phyloP scores from a whole-genome alignment of 1,140 invertebrate species.

The Trigoniulus corallinus region DNA sequence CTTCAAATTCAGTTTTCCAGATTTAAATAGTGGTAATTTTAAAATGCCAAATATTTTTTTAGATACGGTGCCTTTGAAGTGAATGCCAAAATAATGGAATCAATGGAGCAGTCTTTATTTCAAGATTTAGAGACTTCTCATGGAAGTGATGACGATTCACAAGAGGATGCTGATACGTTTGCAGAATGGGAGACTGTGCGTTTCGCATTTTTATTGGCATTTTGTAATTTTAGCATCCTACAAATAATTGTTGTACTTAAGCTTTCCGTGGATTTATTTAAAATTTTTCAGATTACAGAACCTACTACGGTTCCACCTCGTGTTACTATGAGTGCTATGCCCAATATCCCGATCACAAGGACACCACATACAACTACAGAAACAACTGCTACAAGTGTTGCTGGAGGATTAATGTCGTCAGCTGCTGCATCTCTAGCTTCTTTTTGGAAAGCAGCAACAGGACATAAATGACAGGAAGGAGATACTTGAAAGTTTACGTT shows the following conservation, averaged over 20 bases:
- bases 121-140: conserved; percentile 4
- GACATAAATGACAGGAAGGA: not conserved
- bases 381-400: not conserved
- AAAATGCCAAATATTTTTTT: conserved; percentile 7
- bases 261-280: too few relatives aligned
- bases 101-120: conserved; percentile 34
- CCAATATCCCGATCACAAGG: not conserved
- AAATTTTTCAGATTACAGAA: not conserved
- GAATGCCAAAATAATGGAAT: conserved; percentile 25
- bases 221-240: too few relatives aligned
- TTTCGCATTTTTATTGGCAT: not conserved
- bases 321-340: not conserved
- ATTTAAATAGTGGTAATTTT: too few relatives aligned
- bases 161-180: not conserved
- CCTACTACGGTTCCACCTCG: not conserved
- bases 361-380: not conserved
- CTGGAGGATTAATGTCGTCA: conserved; percentile 9
- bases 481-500: too few relatives aligned
- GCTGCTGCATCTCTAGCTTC: conserved; percentile 19
- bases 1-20: too few relatives aligned
- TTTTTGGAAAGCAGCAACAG: conserved; percentile 14
- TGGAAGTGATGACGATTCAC: conserved; percentile 3
- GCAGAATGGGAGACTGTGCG: not conserved
- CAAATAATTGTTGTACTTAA: too few relatives aligned
- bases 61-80: conserved; percentile 40